Conservation (phyloP, 2,113 vertebrate genomes). For the Pelvicachromis taeniatus region DNA sequence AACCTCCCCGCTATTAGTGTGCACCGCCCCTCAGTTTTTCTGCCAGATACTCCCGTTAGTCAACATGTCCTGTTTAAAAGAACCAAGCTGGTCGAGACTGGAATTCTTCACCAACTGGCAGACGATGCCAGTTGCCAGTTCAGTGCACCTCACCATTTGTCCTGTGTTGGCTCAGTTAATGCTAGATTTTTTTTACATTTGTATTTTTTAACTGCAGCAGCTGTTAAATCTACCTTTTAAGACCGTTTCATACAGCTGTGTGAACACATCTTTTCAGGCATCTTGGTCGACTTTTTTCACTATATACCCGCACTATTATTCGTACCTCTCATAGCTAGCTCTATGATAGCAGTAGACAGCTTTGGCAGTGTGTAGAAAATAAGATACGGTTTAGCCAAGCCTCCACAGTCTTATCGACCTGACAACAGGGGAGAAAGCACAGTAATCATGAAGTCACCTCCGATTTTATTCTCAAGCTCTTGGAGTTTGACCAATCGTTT, state of each 20-base stretch:
- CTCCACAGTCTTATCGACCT: neutral
- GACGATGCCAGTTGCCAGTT: fast-evolving
- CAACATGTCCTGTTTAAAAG: neutral
- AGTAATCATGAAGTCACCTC: neutral
- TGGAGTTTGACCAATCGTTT: neutral
- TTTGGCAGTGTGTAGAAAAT: neutral
- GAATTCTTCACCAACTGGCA: neutral
- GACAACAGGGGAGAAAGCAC: neutral
- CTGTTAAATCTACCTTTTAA: neutral
- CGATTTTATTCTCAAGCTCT: neutral
- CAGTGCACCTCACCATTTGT: neutral
- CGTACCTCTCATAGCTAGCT: neutral
- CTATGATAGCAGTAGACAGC: neutral
- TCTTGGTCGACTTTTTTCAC: neutral
- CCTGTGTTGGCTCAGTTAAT: neutral
- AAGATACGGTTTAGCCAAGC: neutral
- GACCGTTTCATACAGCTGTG: neutral
- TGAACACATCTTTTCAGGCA: neutral
- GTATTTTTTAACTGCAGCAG: neutral
- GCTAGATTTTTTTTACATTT: neutral
- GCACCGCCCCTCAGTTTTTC: neutral
- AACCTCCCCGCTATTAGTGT: neutral
- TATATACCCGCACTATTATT: neutral
- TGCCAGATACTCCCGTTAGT: neutral
- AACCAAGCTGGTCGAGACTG: neutral